These are phyloP conservation scores for Bubalus kerabau DNA, from an alignment of 2,113 vertebrate genomes.

Conservation along the genomic window DNA sequence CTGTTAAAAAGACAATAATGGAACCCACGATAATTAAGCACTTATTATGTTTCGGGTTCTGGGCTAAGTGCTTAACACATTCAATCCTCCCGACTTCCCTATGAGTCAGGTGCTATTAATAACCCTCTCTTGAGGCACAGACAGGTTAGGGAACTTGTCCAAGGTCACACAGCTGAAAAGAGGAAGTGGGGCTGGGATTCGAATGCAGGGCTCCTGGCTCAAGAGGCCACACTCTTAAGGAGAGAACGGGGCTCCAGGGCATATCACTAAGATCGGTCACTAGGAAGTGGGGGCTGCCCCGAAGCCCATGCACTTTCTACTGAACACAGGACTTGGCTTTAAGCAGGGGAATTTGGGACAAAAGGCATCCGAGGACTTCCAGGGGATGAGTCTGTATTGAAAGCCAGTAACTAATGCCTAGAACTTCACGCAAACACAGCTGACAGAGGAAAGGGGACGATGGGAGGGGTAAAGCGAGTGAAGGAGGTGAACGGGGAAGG, in stretches of 20 bases:
- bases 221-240: not conserved
- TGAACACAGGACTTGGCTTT: not conserved
- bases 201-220: not conserved
- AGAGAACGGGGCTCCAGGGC: not conserved
- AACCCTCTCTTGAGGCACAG: slow-evolving; percentile 49
- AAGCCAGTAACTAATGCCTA: slow-evolving; percentile 5
- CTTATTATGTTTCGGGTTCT: slow-evolving; percentile 53
- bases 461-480: not conserved
- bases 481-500: not conserved
- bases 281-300: not conserved
- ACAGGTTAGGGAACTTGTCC: slow-evolving; percentile 59
- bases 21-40: slow-evolving; percentile 45
- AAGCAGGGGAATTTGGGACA: not conserved
- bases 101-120: slow-evolving; percentile 65
- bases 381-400: not conserved
- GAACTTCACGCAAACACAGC: not conserved
- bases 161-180: slow-evolving; percentile 60
- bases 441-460: not conserved
- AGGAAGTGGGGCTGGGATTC: not conserved
- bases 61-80: slow-evolving; percentile 56
- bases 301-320: not conserved
- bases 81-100: slow-evolving; percentile 46
- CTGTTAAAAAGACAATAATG: slow-evolving; percentile 35
- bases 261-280: not conserved
- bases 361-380: not conserved